Evolutionary conservation across 2,797 vertebrate genomes (phyloP), one percentile per base, ranked within the genome.

Genomic region (Sebastes steindachneri): DNA sequence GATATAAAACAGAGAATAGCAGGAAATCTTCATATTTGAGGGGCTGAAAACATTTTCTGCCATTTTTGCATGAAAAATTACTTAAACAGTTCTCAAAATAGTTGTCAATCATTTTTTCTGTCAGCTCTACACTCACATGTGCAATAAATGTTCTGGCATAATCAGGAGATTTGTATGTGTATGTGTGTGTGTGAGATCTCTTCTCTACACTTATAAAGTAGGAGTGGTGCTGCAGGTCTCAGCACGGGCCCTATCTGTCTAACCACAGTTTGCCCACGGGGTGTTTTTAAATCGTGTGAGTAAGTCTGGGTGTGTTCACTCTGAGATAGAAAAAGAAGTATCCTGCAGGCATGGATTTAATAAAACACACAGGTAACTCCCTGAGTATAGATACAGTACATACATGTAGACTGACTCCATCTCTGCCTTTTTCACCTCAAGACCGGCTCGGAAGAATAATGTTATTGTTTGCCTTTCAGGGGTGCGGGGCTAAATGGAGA

Each of bases 401-500:
- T 68, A 48, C 25, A 59, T 31, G 66, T 3, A 70, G 58, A 37
- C 80, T 25, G 73, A 80, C 78, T 15, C 70, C 64, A 31, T 63
- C 53, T 66, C 33, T 80, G 75, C 28, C 68, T 64, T 74, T 58
- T 76, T 70, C 63, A 88, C 68, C 70, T 76, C 63, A 15, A 60
- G 75, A 75, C 75, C 9, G 28, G 11, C 68, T 60, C 28, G 12
- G 79, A 90, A 83, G 87, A 82, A 88, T 66, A 93, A 93, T 89
- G 73, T 95, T 93, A 84, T 86, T 89, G 89, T 90, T 93, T 86
- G 77, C 35, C 60, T 92, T 91, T 80, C 73, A 79, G 62, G 72
- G 65, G 67, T 23, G 77, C 9, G 14, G 70, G 19, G 75, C 80
- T 82, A 64, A 92, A 79, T 75, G 75, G 55, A 72, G 67, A 76